Conservation (phyloP, 2,888 invertebrate genomes). For the Drosophila nigricruria region DNA sequence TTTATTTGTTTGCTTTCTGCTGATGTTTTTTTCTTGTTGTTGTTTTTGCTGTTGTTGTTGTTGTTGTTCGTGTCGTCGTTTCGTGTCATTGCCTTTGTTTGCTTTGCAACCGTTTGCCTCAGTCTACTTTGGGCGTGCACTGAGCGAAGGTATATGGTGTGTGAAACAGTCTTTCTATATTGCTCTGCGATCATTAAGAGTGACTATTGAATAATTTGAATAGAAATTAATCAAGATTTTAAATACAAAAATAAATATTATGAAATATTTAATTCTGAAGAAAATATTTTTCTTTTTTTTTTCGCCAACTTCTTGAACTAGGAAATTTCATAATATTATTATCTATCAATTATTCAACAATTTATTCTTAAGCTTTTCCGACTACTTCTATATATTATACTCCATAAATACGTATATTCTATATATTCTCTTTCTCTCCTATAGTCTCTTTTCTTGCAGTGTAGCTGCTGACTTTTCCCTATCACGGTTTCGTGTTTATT, state of each 20-base stretch:
- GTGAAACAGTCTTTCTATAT: neutral
- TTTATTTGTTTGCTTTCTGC: constrained; percentile 77
- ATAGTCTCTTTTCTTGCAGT: constrained; percentile 7
- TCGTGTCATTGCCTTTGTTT: constrained; percentile 82
- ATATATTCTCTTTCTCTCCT: too few relatives aligned
- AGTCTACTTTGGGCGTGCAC: neutral
- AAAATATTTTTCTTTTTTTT: too few relatives aligned
- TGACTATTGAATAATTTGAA: neutral
- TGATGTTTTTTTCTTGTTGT: constrained; percentile 43
- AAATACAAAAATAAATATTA: too few relatives aligned
- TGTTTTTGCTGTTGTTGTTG: constrained; percentile 40
- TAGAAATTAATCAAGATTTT: neutral
- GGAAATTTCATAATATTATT: too few relatives aligned
- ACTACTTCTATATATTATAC: too few relatives aligned
- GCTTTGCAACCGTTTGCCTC: constrained; percentile 57
- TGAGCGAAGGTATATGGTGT: neutral
- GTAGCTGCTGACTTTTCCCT: constrained; percentile 1
- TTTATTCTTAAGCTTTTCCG: too few relatives aligned
- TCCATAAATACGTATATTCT: too few relatives aligned
- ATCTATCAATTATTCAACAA: too few relatives aligned
- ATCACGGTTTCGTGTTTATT: constrained; percentile 68
- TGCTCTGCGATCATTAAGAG: neutral
- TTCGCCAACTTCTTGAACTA: too few relatives aligned
- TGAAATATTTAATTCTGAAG: too few relatives aligned
- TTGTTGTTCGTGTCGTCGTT: constrained; percentile 59